Evolutionary conservation across 2,113 vertebrate species (phyloP).

Genomic region (Larimichthys polyactis): DNA sequence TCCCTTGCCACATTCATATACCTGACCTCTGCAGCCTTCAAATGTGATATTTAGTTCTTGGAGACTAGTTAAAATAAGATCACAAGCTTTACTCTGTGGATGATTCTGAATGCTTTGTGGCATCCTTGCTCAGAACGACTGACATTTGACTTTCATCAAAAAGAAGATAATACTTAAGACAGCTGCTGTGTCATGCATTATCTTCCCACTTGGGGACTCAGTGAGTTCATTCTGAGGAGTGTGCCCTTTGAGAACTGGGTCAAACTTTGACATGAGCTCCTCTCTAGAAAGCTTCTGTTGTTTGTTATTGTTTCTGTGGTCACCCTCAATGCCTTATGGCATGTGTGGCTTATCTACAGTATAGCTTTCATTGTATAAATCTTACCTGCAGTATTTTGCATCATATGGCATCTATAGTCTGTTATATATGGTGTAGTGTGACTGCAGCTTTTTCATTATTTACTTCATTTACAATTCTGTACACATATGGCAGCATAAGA

Average conservation of each 20-base stretch:
- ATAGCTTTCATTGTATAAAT: constrained; percentile 1
- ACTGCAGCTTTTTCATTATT: not conserved
- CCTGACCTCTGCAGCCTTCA: constrained; percentile 4
- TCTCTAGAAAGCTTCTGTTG: constrained; percentile 41
- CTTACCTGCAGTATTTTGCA: not conserved
- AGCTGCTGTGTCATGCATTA: constrained; percentile 9
- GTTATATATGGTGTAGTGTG: not conserved
- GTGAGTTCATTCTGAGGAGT: constrained; percentile 23
- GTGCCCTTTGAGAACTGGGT: constrained; percentile 60
- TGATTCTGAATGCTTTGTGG: not conserved
- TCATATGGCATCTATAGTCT: not conserved
- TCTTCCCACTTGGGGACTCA: constrained; percentile 8
- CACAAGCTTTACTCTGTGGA: too few relatives aligned
- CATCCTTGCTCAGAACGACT: not conserved
- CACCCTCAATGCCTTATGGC: not conserved
- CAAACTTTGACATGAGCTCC: constrained; percentile 51
- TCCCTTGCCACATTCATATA: not conserved
- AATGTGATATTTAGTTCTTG: not conserved
- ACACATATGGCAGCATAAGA: not conserved
- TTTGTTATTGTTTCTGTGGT: constrained; percentile 36
- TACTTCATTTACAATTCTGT: not conserved
- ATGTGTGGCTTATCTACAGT: constrained; percentile 12
- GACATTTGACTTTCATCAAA: not conserved
- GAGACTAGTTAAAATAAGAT: not conserved
- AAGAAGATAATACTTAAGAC: not conserved